Conservation (phyloP, 1,140 invertebrate genomes). For the Saxidomus purpurata region DNA sequence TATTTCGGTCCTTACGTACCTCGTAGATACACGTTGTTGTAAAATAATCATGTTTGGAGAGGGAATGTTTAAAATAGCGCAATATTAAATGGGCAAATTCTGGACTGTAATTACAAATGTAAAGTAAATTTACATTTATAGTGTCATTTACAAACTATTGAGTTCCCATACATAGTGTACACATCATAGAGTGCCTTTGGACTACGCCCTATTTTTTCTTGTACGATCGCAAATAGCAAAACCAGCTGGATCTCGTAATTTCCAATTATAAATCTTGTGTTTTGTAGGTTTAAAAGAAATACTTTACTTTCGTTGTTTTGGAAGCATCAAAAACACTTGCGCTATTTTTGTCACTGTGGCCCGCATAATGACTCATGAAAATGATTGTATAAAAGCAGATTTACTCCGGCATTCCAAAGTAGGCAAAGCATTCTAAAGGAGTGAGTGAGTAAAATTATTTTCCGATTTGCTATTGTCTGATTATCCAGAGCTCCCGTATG, state of each 20-base stretch:
- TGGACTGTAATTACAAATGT: not conserved
- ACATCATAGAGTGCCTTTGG: not conserved
- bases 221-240: not conserved
- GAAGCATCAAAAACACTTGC: constrained; percentile 10
- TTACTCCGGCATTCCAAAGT: not conserved
- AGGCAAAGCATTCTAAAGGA: not conserved
- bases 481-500: not conserved
- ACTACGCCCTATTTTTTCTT: constrained; percentile 32
- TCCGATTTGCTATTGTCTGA: not conserved
- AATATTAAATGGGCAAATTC: not conserved
- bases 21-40: not conserved
- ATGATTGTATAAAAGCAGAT: not conserved
- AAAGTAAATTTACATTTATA: constrained; percentile 14
- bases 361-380: not conserved
- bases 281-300: not conserved
- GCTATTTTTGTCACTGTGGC: not conserved
- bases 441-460: not conserved
- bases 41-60: not conserved
- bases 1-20: not conserved
- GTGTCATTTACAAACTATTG: constrained; percentile 18
- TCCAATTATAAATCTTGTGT: constrained; percentile 22
- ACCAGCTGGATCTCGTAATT: constrained; percentile 3
- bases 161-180: not conserved
- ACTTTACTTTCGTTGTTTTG: not conserved
- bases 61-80: not conserved